phyloP scores from a whole-genome alignment of 2,888 invertebrate species.

The Orthosia incerta region DNA sequence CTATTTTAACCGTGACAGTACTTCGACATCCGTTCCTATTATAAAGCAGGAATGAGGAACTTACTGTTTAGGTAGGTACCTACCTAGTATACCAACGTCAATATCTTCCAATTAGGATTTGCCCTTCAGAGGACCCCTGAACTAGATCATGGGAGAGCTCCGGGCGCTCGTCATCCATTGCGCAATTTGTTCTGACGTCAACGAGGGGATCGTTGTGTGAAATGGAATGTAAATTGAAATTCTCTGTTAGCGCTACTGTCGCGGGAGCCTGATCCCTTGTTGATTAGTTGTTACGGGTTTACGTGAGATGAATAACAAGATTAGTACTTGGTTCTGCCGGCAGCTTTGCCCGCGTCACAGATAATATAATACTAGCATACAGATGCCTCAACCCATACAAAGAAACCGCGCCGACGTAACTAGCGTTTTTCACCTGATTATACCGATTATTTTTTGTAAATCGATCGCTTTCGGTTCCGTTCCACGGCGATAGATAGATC shows the following conservation, averaged over 20 bases:
- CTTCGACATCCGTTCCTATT: not conserved
- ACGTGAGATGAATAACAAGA: constrained; percentile 14
- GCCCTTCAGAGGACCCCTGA: constrained; percentile 46
- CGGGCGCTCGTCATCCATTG: constrained; percentile 28
- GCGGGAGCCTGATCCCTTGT: constrained; percentile 18
- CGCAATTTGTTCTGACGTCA: constrained; percentile 50
- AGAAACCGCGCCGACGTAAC: too few species aligned
- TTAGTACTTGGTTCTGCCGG: not conserved
- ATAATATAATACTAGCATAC: too few species aligned
- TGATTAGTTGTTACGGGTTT: constrained; percentile 34
- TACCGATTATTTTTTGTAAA: too few species aligned
- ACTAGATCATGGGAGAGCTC: constrained; percentile 45
- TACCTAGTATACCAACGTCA: constrained; percentile 26
- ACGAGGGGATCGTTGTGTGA: constrained; percentile 12
- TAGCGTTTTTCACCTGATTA: too few species aligned
- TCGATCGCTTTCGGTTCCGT: too few species aligned
- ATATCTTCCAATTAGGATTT: constrained; percentile 42
- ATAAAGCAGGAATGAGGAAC: constrained; percentile 25
- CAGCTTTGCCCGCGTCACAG: too few species aligned
- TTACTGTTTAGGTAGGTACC: not conserved
- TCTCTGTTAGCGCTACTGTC: constrained; percentile 28
- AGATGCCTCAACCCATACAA: too few species aligned
- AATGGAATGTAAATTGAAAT: constrained; percentile 55
- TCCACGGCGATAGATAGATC: too few species aligned
- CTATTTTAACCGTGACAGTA: not conserved